Conservation (phyloP, 2,797 vertebrate species). For the Catamblyrhynchus diadema region DNA sequence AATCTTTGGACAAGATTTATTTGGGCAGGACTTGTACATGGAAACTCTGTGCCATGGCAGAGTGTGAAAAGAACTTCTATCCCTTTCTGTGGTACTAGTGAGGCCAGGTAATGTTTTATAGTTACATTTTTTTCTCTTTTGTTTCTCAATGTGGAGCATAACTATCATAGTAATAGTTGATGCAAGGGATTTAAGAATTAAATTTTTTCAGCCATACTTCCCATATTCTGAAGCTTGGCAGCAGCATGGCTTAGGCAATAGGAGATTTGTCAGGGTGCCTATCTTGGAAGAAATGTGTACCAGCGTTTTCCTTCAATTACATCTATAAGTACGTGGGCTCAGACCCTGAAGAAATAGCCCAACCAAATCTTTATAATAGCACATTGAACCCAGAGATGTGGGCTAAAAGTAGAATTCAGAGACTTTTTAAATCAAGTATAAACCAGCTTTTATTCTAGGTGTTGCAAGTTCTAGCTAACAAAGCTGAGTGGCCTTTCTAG, state of each 20-base stretch:
- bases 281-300: neutral
- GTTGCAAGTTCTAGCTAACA: neutral
- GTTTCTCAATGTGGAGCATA: neutral
- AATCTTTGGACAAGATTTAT: neutral
- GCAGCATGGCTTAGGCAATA: neutral
- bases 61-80: neutral
- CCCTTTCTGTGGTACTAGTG: neutral
- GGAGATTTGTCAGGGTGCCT: neutral
- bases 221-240: neutral
- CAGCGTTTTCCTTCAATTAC: neutral
- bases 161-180: neutral
- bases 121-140: neutral
- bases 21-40: neutral
- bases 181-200: neutral
- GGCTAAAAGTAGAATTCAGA: neutral
- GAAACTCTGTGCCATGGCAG: neutral
- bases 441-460: neutral
- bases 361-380: neutral
- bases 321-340: neutral
- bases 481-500: neutral
- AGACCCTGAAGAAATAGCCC: neutral
- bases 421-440: neutral
- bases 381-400: neutral
- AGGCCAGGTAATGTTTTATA: neutral
- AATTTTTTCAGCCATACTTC: neutral